These are phyloP conservation scores for Eurosta solidaginis DNA, from an alignment of 1,140 invertebrate species.

Conservation along the genomic window DNA sequence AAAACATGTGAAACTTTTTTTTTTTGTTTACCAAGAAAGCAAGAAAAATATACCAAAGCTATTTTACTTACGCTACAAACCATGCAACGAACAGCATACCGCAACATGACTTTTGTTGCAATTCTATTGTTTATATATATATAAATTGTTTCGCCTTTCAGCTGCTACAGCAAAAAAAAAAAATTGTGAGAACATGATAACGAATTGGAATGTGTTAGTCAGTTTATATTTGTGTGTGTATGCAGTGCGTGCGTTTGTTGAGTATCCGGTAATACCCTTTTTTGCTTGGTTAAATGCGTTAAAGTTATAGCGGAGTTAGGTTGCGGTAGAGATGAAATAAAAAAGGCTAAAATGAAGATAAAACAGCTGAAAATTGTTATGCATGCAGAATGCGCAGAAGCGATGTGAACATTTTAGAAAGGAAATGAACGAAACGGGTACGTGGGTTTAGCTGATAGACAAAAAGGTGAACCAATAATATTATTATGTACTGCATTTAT, in stretches of 20 bases:
- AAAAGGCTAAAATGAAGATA: neutral
- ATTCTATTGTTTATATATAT: neutral
- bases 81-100: slow-evolving; percentile 1
- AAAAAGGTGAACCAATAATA: neutral
- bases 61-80: neutral
- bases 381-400: no score
- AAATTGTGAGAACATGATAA: neutral
- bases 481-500: no score
- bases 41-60: neutral
- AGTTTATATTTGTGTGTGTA: neutral
- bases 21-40: neutral
- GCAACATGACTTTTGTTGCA: slow-evolving; percentile 19
- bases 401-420: neutral
- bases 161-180: neutral
- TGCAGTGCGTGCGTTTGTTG: neutral
- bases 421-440: neutral
- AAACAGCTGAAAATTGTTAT: neutral
- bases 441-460: neutral
- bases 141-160: neutral
- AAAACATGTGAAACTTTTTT: neutral
- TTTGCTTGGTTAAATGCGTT: neutral
- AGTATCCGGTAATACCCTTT: slow-evolving; percentile 9
- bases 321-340: slow-evolving; percentile 11
- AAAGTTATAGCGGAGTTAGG: neutral
- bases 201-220: no score